Base-by-base conservation (phyloP, 1,140 invertebrate genomes). In the Heliconius hermathena region DNA sequence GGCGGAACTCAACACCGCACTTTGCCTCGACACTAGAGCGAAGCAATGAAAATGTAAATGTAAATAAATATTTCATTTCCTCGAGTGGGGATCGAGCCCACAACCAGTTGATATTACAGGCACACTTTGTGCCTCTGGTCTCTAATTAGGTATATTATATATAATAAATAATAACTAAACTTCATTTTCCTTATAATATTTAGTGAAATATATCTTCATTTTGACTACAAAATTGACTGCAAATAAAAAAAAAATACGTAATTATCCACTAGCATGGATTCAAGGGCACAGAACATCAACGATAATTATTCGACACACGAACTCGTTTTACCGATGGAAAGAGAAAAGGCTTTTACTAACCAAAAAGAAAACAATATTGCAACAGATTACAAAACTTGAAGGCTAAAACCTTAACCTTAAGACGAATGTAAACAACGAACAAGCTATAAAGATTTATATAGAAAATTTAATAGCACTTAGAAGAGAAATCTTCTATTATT, bases 311-410 rank as follows among this genome's bases (percentile, higher is more conserved):
- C 26, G 11, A 66, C 9, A 66, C 60, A 66, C 60, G 26, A 66
- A 66, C 60, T 26, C 11, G 60, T 74, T 57, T 74, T 57, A n/a
- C 22, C 49, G 33, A 29, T 54, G 26, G 73, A 74, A 57, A 57
- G 74, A 76, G 57, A 66, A 66, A 76, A 66, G 54, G 74, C 74
- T 76, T 76, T 76, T 76, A 76, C 74, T 29, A 57, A 33, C 49
- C 33, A 74, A 33, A 13, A 26, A 52, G 22, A n/a, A 20, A 29
- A 29, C 8, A 66, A 29, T 26, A 66, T 11, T 26, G 4, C 60
- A 66, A 66, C 60, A 66, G 54, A 29, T 66, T 29, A 66, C 4
- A 29, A 8, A n/a, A 60, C 0, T 26, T 3, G 9, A 26, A 66
- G 9, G 9, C 54, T 66, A 66, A 26, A 29, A 66, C 60, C 60